Base-by-base conservation (phyloP, 2,113 vertebrate genomes). In the Hemibagrus wyckioides region DNA sequence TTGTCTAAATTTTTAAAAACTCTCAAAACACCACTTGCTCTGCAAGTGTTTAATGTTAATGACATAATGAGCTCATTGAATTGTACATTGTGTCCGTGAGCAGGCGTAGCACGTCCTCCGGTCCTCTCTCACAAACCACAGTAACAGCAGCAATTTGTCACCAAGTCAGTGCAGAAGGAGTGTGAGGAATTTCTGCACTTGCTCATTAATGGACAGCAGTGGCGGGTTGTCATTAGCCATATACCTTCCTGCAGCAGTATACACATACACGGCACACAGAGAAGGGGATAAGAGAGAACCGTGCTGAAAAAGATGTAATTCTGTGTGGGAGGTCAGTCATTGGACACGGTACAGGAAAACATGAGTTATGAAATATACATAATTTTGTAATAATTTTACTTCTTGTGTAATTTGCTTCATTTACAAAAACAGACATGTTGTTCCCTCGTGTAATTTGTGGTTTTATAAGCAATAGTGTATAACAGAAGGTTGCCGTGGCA, bases 121-220 rank as follows among this genome's bases (percentile, higher is more conserved):
- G 50, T 44, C 73, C 21, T 89, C 21, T 63, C 23, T 71, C 33
- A 10, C 28, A 85, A 56, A 82, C 77, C 59, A 80, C 73, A 87
- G 87, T 71, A 85, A 85, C 85, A 77, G 56, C 69, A 59, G 87
- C 84, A 81, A 85, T 92, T 89, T 91, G 92, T 93, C 90, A 91
- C 91, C 92, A 89, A 90, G 91, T 89, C 89, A 92, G 84, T 82
- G 85, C 44, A 86, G 88, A 90, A 89, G 30, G 76, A 89, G 86
- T 59, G 85, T 83, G 87, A 93, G 88, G 93, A 93, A 93, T 93
- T 89, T 67, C 50, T 28, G 80, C 67, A 87, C 85, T 39, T n/a
- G 15, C 84, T 92, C 87, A 92, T 92, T 93, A 90, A 82, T 65
- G 85, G 71, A 67, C 44, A 67, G 73, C 67, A 52, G 65, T 80